Base-by-base conservation (phyloP, 2,888 invertebrate genomes). In the Ormyrus rosae region DNA sequence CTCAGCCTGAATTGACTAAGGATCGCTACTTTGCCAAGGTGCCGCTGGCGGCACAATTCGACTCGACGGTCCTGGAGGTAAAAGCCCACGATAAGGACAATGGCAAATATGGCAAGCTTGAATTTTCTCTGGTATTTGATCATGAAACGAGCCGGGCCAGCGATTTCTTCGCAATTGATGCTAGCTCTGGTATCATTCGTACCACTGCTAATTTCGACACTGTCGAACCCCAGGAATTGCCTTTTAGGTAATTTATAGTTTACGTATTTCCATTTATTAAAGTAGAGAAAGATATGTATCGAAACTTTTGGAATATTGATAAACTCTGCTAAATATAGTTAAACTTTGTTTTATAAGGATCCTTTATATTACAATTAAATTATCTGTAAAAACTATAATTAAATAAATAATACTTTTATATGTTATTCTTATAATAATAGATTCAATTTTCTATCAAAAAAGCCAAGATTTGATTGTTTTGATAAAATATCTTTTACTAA, bases 11-110 rank as follows among this genome's bases (percentile, higher is more conserved):
- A 0, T 87, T 92, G 13, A 93, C 93, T 10, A 93, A 93, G 72
- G 94, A 93, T 75, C 95, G 95, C 71, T 97, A 96, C 89, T 96
- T 95, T 86, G 96, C 96, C 0, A 95, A 97, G 0, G 93, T 97
- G 2, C 93, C 95, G 0, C 93, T 93, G 69, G 94, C 95, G 85
- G 94, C 95, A 83, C 93, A 95, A 75, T 92, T 97, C 80, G 95
- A 95, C 9, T 95, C 96, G 5, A 93, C 95, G 56, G 95, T 98
- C 5, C 89, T 96, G 61, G 96, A 96, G 91, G 94, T 98, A 5
- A 95, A 94, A 93, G 98, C 98, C 0, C 94, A 94, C 84, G 98
- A 98, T 90, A 93, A 93, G 84, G 98, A 98, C 89, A 95, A 96
- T 75, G 96, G 96, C 0, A 94, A 94, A 83, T 96, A 93, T 89